These are phyloP conservation scores for Dipodomys merriami DNA, from an alignment of 2,113 vertebrate species.

Conservation along the genomic window DNA sequence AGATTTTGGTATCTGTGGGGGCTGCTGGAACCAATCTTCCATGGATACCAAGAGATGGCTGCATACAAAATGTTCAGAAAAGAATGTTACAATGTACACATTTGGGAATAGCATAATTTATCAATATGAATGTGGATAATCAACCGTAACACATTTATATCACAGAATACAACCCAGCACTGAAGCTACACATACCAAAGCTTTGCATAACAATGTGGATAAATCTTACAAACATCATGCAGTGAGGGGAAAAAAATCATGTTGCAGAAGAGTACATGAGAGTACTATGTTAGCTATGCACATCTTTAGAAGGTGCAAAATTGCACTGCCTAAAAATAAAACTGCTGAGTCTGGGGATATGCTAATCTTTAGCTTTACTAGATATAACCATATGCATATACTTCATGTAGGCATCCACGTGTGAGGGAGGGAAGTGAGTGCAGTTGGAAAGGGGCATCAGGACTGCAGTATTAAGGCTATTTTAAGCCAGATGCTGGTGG, in stretches of 20 bases:
- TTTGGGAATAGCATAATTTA: slow-evolving; percentile 18
- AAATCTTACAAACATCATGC: not conserved
- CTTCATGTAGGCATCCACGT: not conserved
- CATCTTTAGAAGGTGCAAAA: slow-evolving; percentile 34
- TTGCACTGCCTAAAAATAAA: slow-evolving; percentile 43
- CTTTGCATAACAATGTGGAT: not conserved
- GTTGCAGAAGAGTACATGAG: not conserved
- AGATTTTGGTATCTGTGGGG: not conserved
- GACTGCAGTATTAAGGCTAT: not conserved
- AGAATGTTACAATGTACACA: slow-evolving; percentile 7
- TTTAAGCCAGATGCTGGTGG: not conserved
- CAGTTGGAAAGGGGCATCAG: not conserved
- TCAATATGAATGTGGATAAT: not conserved
- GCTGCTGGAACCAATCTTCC: not conserved
- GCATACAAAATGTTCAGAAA: not conserved
- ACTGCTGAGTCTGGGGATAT: slow-evolving; percentile 12
- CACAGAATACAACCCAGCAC: not conserved
- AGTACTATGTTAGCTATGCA: not conserved
- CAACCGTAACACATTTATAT: not conserved
- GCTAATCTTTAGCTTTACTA: slow-evolving; percentile 42
- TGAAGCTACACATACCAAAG: not conserved
- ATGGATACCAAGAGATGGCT: not conserved
- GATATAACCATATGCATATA: not conserved
- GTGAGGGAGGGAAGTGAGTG: not conserved
- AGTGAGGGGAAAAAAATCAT: not conserved